phyloP scores from a whole-genome alignment of 2,888 invertebrate species.

The Clusia tigrina region DNA sequence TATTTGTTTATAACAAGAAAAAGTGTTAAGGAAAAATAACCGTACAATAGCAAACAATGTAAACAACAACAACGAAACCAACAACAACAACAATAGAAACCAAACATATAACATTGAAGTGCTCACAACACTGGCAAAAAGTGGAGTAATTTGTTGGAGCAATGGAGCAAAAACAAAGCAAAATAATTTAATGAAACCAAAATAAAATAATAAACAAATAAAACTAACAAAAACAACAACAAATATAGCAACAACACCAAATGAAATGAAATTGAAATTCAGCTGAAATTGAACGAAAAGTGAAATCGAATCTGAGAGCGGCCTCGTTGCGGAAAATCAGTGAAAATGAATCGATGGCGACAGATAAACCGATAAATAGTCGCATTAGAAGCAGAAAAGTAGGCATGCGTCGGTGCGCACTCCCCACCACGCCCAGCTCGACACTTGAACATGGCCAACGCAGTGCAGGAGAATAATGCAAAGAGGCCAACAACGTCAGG shows the following conservation, averaged over 20 bases:
- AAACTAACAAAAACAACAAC: conserved; percentile 3
- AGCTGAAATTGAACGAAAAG: no score
- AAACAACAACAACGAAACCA: conserved; percentile 3
- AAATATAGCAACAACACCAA: conserved; percentile 10
- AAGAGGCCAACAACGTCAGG: no score
- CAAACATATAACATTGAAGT: conserved; percentile 42
- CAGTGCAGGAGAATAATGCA: no score
- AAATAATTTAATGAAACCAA: conserved; percentile 15
- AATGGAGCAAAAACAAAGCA: conserved; percentile 55
- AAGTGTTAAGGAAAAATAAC: conserved; percentile 1
- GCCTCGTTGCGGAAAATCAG: no score
- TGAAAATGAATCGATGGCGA: no score
- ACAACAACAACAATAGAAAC: conserved; percentile 38
- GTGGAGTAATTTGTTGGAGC: conserved; percentile 55
- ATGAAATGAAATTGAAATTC: conserved; percentile 16
- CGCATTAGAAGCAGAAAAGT: no score
- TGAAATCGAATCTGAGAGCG: no score
- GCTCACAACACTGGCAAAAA: no score
- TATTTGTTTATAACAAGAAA: not conserved
- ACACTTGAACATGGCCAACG: no score
- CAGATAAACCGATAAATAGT: no score
- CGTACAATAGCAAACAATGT: not conserved
- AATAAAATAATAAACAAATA: conserved; percentile 24
- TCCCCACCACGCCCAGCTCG: no score
- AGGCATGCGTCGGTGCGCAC: no score